phyloP scores from a whole-genome alignment of 2,888 invertebrate genomes.

The Piscicola geometra region DNA sequence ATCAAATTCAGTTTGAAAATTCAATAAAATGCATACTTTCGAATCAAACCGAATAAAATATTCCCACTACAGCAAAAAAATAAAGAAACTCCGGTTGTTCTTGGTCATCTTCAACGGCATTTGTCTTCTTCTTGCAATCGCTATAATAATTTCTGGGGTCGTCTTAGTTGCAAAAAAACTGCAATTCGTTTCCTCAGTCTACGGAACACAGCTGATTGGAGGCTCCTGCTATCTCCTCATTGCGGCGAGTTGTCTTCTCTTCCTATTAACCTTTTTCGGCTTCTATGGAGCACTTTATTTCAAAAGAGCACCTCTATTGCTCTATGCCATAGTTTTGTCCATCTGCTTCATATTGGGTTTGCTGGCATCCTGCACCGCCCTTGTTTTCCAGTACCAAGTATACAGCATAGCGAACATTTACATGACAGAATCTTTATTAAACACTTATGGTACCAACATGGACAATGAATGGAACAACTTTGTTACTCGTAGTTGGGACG shows the following conservation, averaged over 20 bases:
- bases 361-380: slow-evolving; percentile 24
- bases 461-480: slow-evolving; percentile 34
- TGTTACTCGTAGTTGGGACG: slow-evolving; percentile 38
- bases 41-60: slow-evolving; percentile 1
- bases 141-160: slow-evolving; percentile 32
- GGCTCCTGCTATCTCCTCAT: slow-evolving; percentile 35
- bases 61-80: slow-evolving; percentile 14
- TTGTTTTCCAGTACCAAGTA: slow-evolving; percentile 33
- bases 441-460: slow-evolving; percentile 36
- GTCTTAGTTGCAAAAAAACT: slow-evolving; percentile 28
- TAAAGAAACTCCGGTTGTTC: slow-evolving; percentile 13
- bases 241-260: slow-evolving; percentile 29
- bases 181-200: slow-evolving; percentile 30
- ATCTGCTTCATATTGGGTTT: slow-evolving; percentile 33
- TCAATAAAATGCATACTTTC: not conserved
- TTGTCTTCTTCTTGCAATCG: slow-evolving; percentile 20
- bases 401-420: slow-evolving; percentile 32
- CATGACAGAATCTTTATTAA: slow-evolving; percentile 37
- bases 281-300: slow-evolving; percentile 33
- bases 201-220: slow-evolving; percentile 33
- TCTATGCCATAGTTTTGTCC: slow-evolving; percentile 29
- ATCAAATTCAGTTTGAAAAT: too few relatives aligned
- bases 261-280: slow-evolving; percentile 35
- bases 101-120: slow-evolving; percentile 23
- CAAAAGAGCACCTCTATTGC: slow-evolving; percentile 27